Evolutionary conservation across 92 coral and sea anemone genomes (phyloP).

Genomic region (Pocillopora meandrina): DNA sequence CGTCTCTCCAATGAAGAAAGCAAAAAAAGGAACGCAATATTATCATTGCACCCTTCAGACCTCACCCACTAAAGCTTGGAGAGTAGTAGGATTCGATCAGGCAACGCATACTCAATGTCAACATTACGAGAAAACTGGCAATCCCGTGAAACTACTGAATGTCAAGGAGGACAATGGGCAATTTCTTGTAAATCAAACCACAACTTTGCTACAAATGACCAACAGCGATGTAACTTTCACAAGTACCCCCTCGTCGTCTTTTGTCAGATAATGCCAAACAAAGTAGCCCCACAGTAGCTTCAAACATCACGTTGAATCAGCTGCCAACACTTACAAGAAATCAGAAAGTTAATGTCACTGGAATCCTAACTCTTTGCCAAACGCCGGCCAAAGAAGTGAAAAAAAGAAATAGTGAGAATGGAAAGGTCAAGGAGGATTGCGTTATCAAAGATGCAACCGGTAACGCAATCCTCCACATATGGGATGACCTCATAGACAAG

Average conservation of each 20-base stretch:
- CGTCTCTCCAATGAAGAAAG: constrained; percentile 37
- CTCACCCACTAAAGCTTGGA: constrained; percentile 23
- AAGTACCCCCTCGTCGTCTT: not conserved
- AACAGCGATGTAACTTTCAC: constrained; percentile 26
- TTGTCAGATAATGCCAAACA: constrained; percentile 1
- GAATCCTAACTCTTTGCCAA: constrained; percentile 39
- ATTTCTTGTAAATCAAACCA: constrained; percentile 28
- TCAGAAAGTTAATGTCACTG: constrained; percentile 41
- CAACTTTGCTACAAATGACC: constrained; percentile 36
- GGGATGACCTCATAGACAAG: constrained; percentile 37
- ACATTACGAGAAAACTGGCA: constrained; percentile 5
- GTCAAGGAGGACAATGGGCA: constrained; percentile 48
- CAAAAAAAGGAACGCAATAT: constrained; percentile 20
- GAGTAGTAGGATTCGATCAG: constrained; percentile 42
- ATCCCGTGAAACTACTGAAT: constrained; percentile 26
- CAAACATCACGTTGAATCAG: constrained; percentile 35
- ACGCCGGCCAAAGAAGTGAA: constrained; percentile 35
- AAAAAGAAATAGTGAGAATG: constrained; percentile 30
- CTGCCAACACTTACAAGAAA: constrained; percentile 31
- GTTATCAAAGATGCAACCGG: constrained; percentile 47
- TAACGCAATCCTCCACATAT: constrained; percentile 47
- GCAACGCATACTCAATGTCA: constrained; percentile 33
- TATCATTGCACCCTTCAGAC: constrained; percentile 18
- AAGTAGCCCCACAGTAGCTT: constrained; percentile 21
- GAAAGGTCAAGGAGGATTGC: constrained; percentile 59